Evolutionary conservation across 1,140 invertebrate species (phyloP).

Genomic region (Leptinotarsa defecta): DNA sequence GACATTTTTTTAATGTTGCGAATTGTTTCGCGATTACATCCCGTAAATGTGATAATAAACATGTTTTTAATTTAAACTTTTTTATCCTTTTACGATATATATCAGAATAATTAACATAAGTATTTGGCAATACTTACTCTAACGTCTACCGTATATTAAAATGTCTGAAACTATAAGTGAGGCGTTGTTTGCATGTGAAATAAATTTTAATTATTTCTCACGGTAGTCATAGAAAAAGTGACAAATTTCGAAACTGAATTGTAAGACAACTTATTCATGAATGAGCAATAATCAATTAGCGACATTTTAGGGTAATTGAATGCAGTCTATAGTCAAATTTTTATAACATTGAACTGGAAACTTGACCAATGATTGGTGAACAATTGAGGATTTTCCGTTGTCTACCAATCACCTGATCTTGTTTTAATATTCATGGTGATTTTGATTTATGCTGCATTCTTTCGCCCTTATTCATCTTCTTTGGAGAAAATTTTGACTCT

Average conservation of each 20-base stretch:
- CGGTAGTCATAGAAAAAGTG: neutral
- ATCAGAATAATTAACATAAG: constrained; percentile 25
- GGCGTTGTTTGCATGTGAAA: constrained; percentile 12
- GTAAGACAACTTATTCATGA: too few relatives aligned
- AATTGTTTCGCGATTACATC: constrained; percentile 36
- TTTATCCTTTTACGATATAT: constrained; percentile 44
- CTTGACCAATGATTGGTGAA: too few relatives aligned
- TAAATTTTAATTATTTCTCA: constrained; percentile 6
- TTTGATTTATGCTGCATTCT: too few relatives aligned
- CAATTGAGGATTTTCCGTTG: too few relatives aligned
- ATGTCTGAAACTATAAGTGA: constrained; percentile 13
- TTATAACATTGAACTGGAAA: too few relatives aligned
- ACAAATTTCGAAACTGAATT: neutral
- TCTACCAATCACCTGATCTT: too few relatives aligned
- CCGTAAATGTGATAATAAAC: constrained; percentile 54
- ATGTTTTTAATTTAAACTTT: constrained; percentile 50
- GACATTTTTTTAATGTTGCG: constrained; percentile 18
- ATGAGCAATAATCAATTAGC: too few relatives aligned
- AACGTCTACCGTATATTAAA: constrained; percentile 1
- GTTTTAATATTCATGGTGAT: too few relatives aligned
- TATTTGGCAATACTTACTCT: constrained; percentile 27
- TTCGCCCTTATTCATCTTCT: too few relatives aligned
- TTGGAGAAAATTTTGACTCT: too few relatives aligned
- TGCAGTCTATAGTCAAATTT: too few relatives aligned
- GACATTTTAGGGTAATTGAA: too few relatives aligned